These are phyloP conservation scores for Alligator mississippiensis DNA, from an alignment of 2,113 vertebrate genomes.

Conservation along the genomic window DNA sequence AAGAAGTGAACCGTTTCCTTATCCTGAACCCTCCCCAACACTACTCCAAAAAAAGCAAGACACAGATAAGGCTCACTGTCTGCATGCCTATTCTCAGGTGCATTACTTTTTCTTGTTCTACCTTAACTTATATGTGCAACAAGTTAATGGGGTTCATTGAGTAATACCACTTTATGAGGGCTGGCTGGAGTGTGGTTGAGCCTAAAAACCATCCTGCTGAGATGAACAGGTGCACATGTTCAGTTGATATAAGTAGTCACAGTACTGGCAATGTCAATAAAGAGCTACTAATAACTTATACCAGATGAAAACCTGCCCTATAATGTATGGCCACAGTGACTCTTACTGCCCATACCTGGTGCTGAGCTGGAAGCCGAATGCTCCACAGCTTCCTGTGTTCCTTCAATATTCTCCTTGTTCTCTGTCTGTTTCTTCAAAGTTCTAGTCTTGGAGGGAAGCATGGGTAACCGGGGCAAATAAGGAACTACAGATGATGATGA, in stretches of 20 bases:
- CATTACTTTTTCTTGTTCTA: not conserved
- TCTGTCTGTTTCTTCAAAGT: slow-evolving; percentile 92
- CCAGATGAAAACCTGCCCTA: not conserved
- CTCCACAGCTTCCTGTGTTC: slow-evolving; percentile 81
- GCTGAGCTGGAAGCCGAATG: slow-evolving; percentile 79
- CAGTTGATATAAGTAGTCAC: not conserved
- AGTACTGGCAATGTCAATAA: not conserved
- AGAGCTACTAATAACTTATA: not conserved
- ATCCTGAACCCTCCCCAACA: not conserved
- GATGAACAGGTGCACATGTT: not conserved
- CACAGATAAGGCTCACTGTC: not conserved
- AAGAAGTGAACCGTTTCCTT: not conserved
- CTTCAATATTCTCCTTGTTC: slow-evolving; percentile 98
- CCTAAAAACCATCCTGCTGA: not conserved
- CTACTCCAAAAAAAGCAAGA: not conserved
- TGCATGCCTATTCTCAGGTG: not conserved
- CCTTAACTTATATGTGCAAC: not conserved
- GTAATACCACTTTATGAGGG: not conserved
- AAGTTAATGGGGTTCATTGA: not conserved
- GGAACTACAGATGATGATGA: slow-evolving; percentile 86
- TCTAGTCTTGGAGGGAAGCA: slow-evolving; percentile 93
- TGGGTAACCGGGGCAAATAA: slow-evolving; percentile 87
- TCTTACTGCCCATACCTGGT: slow-evolving; percentile 70
- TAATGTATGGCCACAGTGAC: not conserved
- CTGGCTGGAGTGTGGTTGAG: not conserved